Evolutionary conservation across 2,888 invertebrate genomes (phyloP), one percentile per base, ranked within the genome.

Genomic region (Drosophila borealis): DNA sequence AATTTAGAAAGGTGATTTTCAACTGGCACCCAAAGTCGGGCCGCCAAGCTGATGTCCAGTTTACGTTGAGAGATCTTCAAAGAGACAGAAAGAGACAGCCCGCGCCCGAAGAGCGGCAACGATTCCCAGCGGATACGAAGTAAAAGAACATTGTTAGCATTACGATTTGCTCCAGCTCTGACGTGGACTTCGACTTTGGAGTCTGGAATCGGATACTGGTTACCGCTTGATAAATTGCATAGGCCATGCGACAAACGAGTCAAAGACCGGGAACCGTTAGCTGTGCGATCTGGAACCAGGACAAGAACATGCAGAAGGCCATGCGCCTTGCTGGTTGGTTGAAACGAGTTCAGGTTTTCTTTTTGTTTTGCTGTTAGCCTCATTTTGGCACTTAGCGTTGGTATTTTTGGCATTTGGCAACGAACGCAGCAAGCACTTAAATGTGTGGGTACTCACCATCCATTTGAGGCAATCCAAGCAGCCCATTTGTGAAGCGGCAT

Each of bases 401-500:
- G 19, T 2, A 46, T 19, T 64, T 42, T 59, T 44, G 53, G 51
- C 37, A 42, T 71, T 65, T 68, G 37, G 14, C 45, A 39, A 25
- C 51, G 37, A 51, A 37, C 21, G 21, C 13, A 13, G 11, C n/a
- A 9, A 11, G 17, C 42, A 11, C 48, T 11, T 46, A 10, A 46
- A 25, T 41, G 29, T 41, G 6, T 64, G 10, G 37, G 54, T 60
- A 89, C 92, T 94, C 90, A 97, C 97, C 96, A 97, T 96, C 96
- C 97, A 97, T 92, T 97, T 96, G 65, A 97, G 95, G 91, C 97
- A 96, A 91, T 96, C 95, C 64, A 97, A 93, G 86, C 97, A 96
- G 21, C 97, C 97, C 94, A 96, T 97, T 94, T 97, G 97, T 67
- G 97, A 96, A 50, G 97, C 97, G 10, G 97, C 97, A 92, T 97